phyloP scores from a whole-genome alignment of 2,797 vertebrate genomes.

The Mormyrus hasselquistii region DNA sequence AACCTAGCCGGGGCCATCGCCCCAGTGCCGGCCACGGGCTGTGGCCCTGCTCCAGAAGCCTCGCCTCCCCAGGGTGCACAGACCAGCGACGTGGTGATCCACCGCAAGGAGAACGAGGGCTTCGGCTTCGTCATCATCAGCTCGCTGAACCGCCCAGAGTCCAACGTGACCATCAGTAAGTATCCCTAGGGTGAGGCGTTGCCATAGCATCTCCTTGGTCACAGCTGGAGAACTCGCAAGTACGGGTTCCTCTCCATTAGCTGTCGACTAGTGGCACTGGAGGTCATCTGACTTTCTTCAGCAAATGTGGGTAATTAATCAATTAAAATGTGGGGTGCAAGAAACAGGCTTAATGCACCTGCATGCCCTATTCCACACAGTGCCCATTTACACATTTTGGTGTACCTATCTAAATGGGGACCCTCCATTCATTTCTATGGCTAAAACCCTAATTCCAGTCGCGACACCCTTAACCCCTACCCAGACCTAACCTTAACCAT shows the following conservation, averaged over 20 bases:
- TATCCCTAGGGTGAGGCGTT: conserved; percentile 4
- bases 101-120: conserved; percentile 92
- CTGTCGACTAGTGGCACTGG: neutral
- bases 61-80: conserved; percentile 65
- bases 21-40: conserved; percentile 50
- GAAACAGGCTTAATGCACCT: neutral
- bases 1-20: conserved; percentile 43
- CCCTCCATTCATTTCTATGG: neutral
- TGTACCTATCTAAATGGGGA: neutral
- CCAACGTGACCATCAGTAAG: conserved; percentile 77
- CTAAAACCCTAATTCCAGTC: neutral
- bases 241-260: neutral
- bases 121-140: conserved; percentile 99
- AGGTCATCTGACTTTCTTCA: neutral
- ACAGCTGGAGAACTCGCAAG: neutral
- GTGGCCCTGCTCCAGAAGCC: conserved; percentile 62
- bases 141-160: conserved; percentile 89
- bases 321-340: neutral
- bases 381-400: neutral
- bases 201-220: neutral
- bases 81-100: conserved; percentile 84
- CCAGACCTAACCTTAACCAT: neutral
- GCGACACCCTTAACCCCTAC: neutral
- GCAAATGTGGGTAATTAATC: neutral
- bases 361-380: neutral